Conservation (phyloP, 2,113 vertebrate genomes). For the Chlamydotis undulata region DNA sequence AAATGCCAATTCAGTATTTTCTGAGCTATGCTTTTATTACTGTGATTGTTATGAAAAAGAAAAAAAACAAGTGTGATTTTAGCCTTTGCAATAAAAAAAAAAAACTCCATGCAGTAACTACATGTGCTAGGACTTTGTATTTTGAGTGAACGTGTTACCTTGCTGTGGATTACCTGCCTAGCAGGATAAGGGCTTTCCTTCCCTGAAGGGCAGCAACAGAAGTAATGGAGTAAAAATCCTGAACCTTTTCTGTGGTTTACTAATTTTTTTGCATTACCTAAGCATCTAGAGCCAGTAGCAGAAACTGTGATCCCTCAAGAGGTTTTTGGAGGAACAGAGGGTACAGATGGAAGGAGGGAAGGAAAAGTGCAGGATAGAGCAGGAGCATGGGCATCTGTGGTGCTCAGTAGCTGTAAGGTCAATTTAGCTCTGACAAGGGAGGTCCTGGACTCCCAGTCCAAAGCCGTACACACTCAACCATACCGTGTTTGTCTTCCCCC, state of each 20-base stretch:
- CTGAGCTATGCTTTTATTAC: neutral
- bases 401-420: neutral
- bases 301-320: neutral
- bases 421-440: neutral
- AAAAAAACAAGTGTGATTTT: neutral
- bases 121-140: neutral
- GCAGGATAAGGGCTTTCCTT: neutral
- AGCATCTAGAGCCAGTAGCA: neutral
- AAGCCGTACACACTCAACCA: neutral
- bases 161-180: neutral
- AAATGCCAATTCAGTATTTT: constrained; percentile 31
- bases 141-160: neutral
- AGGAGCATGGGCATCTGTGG: neutral
- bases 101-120: neutral
- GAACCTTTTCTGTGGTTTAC: neutral
- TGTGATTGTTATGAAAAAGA: neutral
- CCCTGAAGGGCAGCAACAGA: neutral
- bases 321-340: neutral
- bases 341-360: neutral
- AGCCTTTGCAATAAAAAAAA: neutral
- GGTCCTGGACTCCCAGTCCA: neutral
- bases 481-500: neutral
- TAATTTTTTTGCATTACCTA: neutral
- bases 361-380: neutral
- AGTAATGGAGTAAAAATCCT: neutral